These are phyloP conservation scores for Nestor notabilis DNA, from an alignment of 2,113 vertebrate genomes.

Conservation along the genomic window DNA sequence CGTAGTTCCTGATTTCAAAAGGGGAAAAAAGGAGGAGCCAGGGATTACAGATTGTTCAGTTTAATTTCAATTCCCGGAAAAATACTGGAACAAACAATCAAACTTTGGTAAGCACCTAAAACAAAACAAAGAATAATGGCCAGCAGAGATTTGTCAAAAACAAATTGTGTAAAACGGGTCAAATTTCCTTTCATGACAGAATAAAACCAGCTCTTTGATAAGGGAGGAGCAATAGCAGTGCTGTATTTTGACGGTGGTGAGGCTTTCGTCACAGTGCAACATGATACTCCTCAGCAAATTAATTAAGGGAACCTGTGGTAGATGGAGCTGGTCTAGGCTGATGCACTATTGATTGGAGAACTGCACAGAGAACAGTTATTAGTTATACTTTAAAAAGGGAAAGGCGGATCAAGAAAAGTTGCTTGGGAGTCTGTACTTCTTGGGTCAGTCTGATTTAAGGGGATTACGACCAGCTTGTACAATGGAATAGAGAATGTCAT, in stretches of 20 bases:
- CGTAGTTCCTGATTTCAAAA: conserved; percentile 55
- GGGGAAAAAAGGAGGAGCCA: conserved; percentile 62
- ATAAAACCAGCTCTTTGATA: neutral
- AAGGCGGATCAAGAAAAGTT: neutral
- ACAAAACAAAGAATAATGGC: conserved; percentile 48
- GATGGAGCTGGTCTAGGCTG: neutral
- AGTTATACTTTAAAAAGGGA: neutral
- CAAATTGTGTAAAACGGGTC: neutral
- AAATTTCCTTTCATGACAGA: conserved; percentile 9
- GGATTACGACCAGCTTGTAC: neutral
- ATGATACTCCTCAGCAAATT: neutral
- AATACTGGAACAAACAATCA: conserved; percentile 62
- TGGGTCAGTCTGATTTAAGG: neutral
- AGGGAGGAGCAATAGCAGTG: neutral
- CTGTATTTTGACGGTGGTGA: neutral
- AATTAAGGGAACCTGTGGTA: neutral
- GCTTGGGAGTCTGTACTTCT: neutral
- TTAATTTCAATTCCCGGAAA: conserved; percentile 67
- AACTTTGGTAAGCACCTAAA: conserved; percentile 53
- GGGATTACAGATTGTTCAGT: conserved; percentile 53
- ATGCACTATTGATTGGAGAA: neutral
- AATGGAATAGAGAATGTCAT: neutral
- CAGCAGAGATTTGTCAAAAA: conserved; percentile 19
- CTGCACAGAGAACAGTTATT: neutral
- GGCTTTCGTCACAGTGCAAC: neutral